Evolutionary conservation across 2,888 invertebrate species (phyloP).

Genomic region (Siphlonurus alternatus): DNA sequence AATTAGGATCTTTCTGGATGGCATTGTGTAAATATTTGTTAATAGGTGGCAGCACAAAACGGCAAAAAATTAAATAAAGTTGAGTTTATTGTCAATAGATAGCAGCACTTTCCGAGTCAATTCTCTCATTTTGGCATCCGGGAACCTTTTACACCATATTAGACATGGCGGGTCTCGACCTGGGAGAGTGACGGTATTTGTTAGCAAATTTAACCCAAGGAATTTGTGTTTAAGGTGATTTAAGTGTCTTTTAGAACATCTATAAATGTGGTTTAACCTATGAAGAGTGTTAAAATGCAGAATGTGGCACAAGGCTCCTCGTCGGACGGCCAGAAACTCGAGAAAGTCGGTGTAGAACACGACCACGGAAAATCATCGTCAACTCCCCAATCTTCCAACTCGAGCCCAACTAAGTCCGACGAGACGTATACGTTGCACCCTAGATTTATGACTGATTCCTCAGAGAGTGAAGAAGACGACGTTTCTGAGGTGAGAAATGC

Average conservation of each 20-base stretch:
- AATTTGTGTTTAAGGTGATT: constrained; percentile 23
- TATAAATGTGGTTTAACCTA: constrained; percentile 33
- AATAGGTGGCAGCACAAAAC: background rate
- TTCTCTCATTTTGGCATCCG: constrained; percentile 30
- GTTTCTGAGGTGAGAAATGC: constrained; percentile 69
- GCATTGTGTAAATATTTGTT: background rate
- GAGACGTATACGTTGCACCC: constrained; percentile 71
- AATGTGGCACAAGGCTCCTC: constrained; percentile 63
- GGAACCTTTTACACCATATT: constrained; percentile 50
- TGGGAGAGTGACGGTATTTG: constrained; percentile 29
- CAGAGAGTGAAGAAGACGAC: constrained; percentile 92
- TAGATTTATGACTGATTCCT: constrained; percentile 83
- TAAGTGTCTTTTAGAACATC: constrained; percentile 21
- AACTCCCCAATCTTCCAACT: constrained; percentile 69
- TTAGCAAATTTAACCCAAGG: constrained; percentile 20
- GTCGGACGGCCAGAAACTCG: constrained; percentile 67
- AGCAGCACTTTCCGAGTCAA: background rate
- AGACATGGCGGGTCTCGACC: constrained; percentile 61
- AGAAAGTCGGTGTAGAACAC: constrained; percentile 48
- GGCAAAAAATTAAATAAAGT: background rate
- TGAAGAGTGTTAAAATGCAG: constrained; percentile 71
- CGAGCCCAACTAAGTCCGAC: constrained; percentile 67
- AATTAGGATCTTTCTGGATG: background rate
- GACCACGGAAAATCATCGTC: constrained; percentile 38
- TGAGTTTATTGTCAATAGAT: background rate